Conservation (phyloP, 2,888 invertebrate species). For the Spodoptera picta region DNA sequence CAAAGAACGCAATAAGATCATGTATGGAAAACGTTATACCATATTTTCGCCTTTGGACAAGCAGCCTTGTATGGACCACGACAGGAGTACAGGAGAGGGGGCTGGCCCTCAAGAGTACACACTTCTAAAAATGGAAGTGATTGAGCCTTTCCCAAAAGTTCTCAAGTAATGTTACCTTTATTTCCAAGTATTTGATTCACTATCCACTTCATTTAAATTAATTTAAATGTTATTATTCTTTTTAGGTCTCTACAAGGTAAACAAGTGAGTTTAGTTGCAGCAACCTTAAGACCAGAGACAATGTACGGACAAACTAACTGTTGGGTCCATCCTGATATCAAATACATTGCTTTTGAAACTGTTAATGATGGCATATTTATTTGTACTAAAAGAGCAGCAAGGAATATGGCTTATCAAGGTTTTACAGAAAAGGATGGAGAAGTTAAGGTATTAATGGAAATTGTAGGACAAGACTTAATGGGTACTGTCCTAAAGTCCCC, state of each 20-base stretch:
- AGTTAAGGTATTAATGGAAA: conserved; percentile 90
- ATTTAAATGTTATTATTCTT: conserved; percentile 27
- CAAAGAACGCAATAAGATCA: conserved; percentile 95
- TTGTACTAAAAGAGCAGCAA: conserved; percentile 95
- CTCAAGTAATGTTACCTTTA: conserved; percentile 87
- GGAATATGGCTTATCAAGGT: conserved; percentile 98
- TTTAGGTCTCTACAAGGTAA: conserved; percentile 86
- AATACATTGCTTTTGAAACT: conserved; percentile 95
- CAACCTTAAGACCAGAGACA: conserved; percentile 99
- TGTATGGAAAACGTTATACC: conserved; percentile 99
- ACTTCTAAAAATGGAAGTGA: conserved; percentile 96
- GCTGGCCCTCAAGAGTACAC: conserved; percentile 99
- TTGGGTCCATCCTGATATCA: conserved; percentile 98
- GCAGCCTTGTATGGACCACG: conserved; percentile 99
- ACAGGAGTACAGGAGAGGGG: conserved; percentile 98
- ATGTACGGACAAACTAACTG: conserved; percentile 99
- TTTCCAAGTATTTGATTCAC: background rate
- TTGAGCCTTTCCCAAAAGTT: conserved; percentile 92
- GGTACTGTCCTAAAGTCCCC: conserved; percentile 96
- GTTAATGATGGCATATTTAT: conserved; percentile 93
- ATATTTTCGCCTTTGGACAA: conserved; percentile 98
- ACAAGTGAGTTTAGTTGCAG: conserved; percentile 96
- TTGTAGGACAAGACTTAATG: conserved; percentile 93
- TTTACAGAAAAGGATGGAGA: conserved; percentile 95
- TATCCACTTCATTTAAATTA: background rate